A percentile compares a stretch with the other conserved stretches of the same genome.
phyloP scores from a whole-genome alignment of 2,888 invertebrate genomes.

The Apotomis capreana region DNA sequence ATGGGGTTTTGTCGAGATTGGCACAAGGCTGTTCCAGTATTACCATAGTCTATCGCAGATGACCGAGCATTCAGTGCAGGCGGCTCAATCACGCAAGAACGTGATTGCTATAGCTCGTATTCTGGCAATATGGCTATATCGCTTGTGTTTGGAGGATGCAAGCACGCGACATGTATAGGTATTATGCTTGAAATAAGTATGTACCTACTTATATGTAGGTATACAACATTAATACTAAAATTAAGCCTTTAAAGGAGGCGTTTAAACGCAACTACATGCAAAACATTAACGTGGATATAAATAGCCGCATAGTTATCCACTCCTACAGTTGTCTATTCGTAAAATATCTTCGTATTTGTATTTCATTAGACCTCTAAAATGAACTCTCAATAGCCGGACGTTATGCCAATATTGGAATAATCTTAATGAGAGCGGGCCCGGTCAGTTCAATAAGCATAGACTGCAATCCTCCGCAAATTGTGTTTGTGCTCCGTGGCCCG shows the following conservation, averaged over 20 bases:
- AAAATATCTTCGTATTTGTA: conserved; percentile 5
- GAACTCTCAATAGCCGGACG: conserved; percentile 14
- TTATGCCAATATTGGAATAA: conserved; percentile 24
- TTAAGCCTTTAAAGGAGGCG: too few species aligned
- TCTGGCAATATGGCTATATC: neutral
- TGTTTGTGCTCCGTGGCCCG: conserved; percentile 63
- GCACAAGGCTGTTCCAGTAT: too few species aligned
- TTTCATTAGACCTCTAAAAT: conserved; percentile 22
- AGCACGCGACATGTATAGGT: too few species aligned
- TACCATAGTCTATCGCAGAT: neutral
- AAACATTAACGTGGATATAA: too few species aligned
- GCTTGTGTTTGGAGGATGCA: too few species aligned
- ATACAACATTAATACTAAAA: too few species aligned
- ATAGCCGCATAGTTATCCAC: neutral
- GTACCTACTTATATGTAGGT: too few species aligned
- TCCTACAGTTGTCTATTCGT: too few species aligned
- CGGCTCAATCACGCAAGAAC: conserved; percentile 8
- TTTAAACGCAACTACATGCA: too few species aligned
- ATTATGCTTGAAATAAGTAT: too few species aligned
- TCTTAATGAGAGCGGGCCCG: conserved; percentile 23
- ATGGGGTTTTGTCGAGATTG: too few species aligned
- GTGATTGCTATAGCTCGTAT: neutral
- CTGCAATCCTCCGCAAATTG: conserved; percentile 72
- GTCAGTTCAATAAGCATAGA: conserved; percentile 61
- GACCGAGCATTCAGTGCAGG: neutral